Evolutionary conservation across 1,140 invertebrate genomes (phyloP), one percentile per base, ranked within the genome.

Genomic region (Diprion similis): DNA sequence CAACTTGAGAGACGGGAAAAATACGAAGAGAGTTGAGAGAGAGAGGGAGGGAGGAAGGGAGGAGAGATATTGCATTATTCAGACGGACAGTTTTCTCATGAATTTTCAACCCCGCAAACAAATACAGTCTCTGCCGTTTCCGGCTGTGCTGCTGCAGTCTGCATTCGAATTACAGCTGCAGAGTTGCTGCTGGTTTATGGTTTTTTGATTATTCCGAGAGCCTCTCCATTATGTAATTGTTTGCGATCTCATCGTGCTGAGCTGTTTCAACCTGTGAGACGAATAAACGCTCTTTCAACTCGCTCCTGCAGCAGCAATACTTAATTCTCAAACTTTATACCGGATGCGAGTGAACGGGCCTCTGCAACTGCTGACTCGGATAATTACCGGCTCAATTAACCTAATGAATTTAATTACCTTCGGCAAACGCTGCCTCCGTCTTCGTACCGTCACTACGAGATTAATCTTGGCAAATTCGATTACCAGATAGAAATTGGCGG

Each of bases 41-140:
- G 9, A 59, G 51, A 59, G 51, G 51, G 24, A 37, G 24, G 24
- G 2, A 6, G 24, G 2, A 17, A 51, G 10, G 48, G 51, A 59
- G 51, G 9, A 59, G 51, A 59, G 51, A 59, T 59, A 59, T 59
- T 59, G 51, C 51, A 59, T 59, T 59, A 59, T 59, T 59, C 51
- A 59, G 51, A 15, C 51, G 6, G 51, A 59, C 51, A 59, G 51
- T 59, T 59, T 59, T 59, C 51, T 59, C 51, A 59, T 59, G 51
- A 59, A 59, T 59, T 59, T 59, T 59, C 51, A 59, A 59, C 11
- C 51, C 11, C 51, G n/a, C 51, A 59, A 59, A 59, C 51, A 59
- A 59, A 59, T 37, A 37, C 24, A 37, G 24, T 37, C 24, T 37
- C 24, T 37, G 24, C 24, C 24, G 24, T 37, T 37, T 37, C 24